Base-by-base conservation (phyloP, 1,140 invertebrate genomes). In the Drosophila burlai region DNA sequence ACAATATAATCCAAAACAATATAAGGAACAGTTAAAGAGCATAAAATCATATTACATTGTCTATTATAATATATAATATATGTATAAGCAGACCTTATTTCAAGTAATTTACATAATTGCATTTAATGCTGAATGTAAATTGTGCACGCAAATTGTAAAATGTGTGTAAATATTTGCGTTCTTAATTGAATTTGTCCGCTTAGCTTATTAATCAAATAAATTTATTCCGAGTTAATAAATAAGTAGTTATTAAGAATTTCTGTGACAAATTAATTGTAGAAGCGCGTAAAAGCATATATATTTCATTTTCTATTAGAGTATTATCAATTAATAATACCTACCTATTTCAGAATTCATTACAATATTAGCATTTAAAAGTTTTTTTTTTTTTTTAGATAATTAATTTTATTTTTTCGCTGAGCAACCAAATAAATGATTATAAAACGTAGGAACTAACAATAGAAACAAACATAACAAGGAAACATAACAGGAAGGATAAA, bases 41-140 rank as follows among this genome's bases (percentile, higher is more conserved):
- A 24, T 1, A 0, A 15, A 24, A 47, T 24, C 24, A 24, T 24
- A 24, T 24, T 24, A 24, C 24, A 24, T 24, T 24, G 24, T 24
- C 2, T 24, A 24, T 24, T 24, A 24, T 24, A 3, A 24, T 24
- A 24, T 24, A 24, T 24, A 24, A 24, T 24, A 24, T 24, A 24
- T 24, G 24, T 24, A 24, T 24, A 24, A 24, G 24, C 24, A 24
- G 24, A 24, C 24, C 24, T 24, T 24, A 24, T 24, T 24, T 24
- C 24, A 24, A 24, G 24, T 24, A 24, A 24, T 24, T 24, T 24
- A 24, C 24, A 24, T 79, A 79, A 79, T 72, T 65, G 54, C 66
- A 79, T 72, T 42, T 65, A 65, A 72, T 79, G 66, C 62, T 38
- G 43, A 55, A 57, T 79, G 75, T 58, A 68, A 64, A 77, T 52